Base-by-base conservation (phyloP, 2,113 vertebrate species). In the Phyllopteryx taeniolatus region DNA sequence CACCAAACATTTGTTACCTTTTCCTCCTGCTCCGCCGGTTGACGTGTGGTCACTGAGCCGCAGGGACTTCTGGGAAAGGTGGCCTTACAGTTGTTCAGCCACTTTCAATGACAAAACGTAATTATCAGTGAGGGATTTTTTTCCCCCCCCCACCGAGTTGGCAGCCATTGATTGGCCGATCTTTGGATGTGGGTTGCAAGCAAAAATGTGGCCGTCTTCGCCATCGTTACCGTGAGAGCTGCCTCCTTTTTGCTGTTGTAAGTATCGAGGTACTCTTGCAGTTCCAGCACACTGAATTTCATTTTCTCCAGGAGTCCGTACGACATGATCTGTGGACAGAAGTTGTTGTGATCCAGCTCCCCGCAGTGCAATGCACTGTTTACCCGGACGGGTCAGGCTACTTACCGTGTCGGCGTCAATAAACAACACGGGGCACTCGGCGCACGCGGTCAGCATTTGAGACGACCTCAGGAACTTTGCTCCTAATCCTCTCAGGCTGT, bases 191-290 rank as follows among this genome's bases (percentile, higher is more conserved):
- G 35, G 3, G 35, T 6, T 39, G 35, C 35, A 39, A 39, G 35
- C 35, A 3, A 2, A 39, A 39, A 39, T 39, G 1, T 39, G 35
- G 6, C 35, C 8, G 14, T 49, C 51, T 67, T 15, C 2, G 27
- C 31, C 49, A 1, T 35, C 31, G 94, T 90, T 93, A 99, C 98
- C 31, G 94, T 95, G 80, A 97, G 91, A 0, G 95, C 94, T 9
- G 96, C 96, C 83, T 98, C 98, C 83, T 96, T 96, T 71, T 94
- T 94, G 85, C 94, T 96, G 91, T 96, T 98, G 88, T 98, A 99
- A 0, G 97, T 99, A 77, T 99, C 97, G 79, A 99, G 84, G 84
- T 99, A 99, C 87, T 99, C 98, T 73, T 99, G 98, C 72, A 99
- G 93, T 82, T 99, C 98, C 85, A 99, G 70, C 72, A 98, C 98